A percentile compares a stretch with the other conserved stretches of the same genome.
phyloP scores from a whole-genome alignment of 2,797 vertebrate genomes.

The Rhinatrema bivittatum region DNA sequence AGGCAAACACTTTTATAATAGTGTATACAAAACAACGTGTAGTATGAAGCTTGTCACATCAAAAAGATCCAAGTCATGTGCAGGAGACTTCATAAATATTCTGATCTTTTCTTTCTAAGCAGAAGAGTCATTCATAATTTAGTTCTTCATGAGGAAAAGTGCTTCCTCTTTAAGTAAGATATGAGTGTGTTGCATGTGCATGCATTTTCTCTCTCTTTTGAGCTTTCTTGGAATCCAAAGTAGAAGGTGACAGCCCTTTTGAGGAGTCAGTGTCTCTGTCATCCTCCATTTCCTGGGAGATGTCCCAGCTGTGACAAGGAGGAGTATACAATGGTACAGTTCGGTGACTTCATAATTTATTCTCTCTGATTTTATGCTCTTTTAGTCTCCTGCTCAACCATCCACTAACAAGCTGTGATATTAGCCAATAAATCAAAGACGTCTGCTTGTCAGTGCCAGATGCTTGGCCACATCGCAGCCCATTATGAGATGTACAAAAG shows the following conservation, averaged over 20 bases:
- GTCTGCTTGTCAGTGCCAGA: slow-evolving; percentile 75
- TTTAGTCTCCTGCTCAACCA: slow-evolving; percentile 70
- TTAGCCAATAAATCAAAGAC: slow-evolving; percentile 88
- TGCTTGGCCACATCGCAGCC: slow-evolving; percentile 76
- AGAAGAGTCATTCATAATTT: too few relatives aligned
- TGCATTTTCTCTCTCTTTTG: slow-evolving; percentile 26
- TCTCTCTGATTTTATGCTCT: slow-evolving; percentile 72
- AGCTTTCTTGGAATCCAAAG: slow-evolving; percentile 31
- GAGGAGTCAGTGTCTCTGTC: slow-evolving; percentile 53
- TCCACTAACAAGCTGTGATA: slow-evolving; percentile 81
- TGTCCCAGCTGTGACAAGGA: slow-evolving; percentile 63
- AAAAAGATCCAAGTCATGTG: too few relatives aligned
- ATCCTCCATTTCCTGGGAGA: slow-evolving; percentile 56
- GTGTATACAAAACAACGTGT: too few relatives aligned
- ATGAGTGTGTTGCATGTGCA: slow-evolving; percentile 5
- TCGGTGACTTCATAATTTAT: slow-evolving; percentile 75
- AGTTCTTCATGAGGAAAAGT: too few relatives aligned
- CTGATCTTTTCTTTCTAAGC: background rate
- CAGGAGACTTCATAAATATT: too few relatives aligned
- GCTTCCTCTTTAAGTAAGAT: background rate
- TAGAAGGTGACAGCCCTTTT: slow-evolving; percentile 34
- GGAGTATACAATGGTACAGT: slow-evolving; percentile 64
- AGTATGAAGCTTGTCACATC: too few relatives aligned
- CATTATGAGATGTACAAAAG: slow-evolving; percentile 72
- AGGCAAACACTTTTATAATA: too few relatives aligned